Conservation (phyloP, 1,140 invertebrate genomes). For the Hestina assimilis region DNA sequence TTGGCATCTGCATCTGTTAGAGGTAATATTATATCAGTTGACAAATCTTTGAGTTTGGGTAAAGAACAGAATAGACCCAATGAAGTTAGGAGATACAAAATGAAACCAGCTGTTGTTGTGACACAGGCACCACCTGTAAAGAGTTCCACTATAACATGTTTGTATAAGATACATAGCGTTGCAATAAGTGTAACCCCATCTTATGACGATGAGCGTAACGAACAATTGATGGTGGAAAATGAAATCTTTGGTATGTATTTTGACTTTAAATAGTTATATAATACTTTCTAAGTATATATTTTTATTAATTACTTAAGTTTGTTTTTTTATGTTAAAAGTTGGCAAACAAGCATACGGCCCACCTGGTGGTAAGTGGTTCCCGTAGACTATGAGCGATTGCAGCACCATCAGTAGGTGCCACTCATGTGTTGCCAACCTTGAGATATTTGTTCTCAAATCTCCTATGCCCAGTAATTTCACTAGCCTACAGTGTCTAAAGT, state of each 20-base stretch:
- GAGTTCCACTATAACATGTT: constrained; percentile 49
- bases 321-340: no score
- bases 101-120: constrained; percentile 38
- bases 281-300: no score
- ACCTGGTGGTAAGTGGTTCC: no score
- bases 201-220: constrained; percentile 55
- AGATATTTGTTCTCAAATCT: no score
- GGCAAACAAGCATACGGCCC: no score
- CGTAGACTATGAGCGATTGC: no score
- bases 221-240: constrained; percentile 59
- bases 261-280: not conserved
- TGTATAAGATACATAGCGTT: constrained; percentile 62
- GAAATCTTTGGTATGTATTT: constrained; percentile 52
- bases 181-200: constrained; percentile 57
- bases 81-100: constrained; percentile 46
- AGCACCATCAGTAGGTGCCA: no score
- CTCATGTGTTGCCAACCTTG: no score
- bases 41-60: constrained; percentile 29
- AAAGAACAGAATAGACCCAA: constrained; percentile 41
- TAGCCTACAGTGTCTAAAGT: no score
- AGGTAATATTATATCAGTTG: constrained; percentile 32
- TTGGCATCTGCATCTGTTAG: constrained; percentile 40
- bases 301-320: no score
- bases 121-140: constrained; percentile 39
- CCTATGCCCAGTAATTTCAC: no score